Conservation (phyloP, 2,888 invertebrate genomes). For the Pardosa pseudoannulata region DNA sequence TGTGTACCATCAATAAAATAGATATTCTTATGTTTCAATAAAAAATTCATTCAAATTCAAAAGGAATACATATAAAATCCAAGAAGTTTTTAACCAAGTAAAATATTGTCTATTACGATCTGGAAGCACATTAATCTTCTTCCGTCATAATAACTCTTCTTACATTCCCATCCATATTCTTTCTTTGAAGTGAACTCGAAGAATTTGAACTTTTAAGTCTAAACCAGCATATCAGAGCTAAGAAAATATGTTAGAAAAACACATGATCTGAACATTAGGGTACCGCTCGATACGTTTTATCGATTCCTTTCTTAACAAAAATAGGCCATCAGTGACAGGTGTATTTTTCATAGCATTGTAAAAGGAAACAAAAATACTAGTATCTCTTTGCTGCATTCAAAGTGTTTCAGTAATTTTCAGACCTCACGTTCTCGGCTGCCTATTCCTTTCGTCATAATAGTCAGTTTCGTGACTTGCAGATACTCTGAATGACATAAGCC, state of each 20-base stretch:
- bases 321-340: slow-evolving; percentile 33
- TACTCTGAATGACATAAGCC: not conserved
- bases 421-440: not conserved
- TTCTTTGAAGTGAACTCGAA: not conserved
- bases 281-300: slow-evolving; percentile 42
- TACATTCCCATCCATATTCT: not conserved
- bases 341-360: slow-evolving; percentile 55
- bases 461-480: not conserved
- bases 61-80: too few species aligned
- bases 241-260: slow-evolving; percentile 39
- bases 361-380: slow-evolving; percentile 20
- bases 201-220: not conserved
- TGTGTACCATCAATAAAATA: too few species aligned
- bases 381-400: not conserved
- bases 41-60: too few species aligned
- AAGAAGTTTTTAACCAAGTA: too few species aligned
- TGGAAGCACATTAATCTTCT: too few species aligned
- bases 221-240: not conserved
- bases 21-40: too few species aligned
- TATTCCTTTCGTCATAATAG: not conserved
- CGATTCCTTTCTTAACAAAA: slow-evolving; percentile 49
- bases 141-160: not conserved
- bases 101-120: too few species aligned
- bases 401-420: not conserved
- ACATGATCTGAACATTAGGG: slow-evolving; percentile 39